Evolutionary conservation across 2,888 invertebrate species (phyloP).

Genomic region (Psococerastis gibbosa): DNA sequence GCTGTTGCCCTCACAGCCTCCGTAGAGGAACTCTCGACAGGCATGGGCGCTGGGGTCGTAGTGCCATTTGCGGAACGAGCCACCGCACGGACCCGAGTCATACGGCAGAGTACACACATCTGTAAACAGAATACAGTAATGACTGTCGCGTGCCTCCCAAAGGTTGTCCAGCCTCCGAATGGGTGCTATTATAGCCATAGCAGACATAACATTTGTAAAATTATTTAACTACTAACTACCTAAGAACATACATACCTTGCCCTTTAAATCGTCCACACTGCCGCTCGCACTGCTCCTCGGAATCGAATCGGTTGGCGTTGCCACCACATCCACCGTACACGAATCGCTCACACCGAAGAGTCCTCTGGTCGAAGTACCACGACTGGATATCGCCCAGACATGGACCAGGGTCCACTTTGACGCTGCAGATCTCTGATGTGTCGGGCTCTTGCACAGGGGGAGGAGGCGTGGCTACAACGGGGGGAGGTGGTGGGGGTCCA

Average conservation of each 20-base stretch:
- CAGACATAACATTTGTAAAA: no score
- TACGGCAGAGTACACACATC: slow-evolving; percentile 50
- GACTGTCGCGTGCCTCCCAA: no score
- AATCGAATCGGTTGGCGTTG: slow-evolving; percentile 51
- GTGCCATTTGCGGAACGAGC: slow-evolving; percentile 44
- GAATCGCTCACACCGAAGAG: slow-evolving; percentile 40
- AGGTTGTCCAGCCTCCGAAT: no score
- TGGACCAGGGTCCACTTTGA: slow-evolving; percentile 43
- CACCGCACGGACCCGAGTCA: slow-evolving; percentile 53
- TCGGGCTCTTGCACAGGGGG: slow-evolving; percentile 20
- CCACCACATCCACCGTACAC: slow-evolving; percentile 53
- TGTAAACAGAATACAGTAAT: slow-evolving; percentile 22
- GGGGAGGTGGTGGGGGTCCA: slow-evolving; percentile 13
- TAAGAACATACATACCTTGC: slow-evolving; percentile 8
- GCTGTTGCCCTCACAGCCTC: slow-evolving; percentile 69
- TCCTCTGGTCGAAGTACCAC: slow-evolving; percentile 51
- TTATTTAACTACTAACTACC: no score
- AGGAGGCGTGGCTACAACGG: slow-evolving; percentile 19
- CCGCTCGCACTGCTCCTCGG: slow-evolving; percentile 47
- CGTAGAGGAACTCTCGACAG: slow-evolving; percentile 54
- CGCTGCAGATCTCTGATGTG: slow-evolving; percentile 31
- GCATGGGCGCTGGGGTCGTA: slow-evolving; percentile 38
- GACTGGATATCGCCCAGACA: slow-evolving; percentile 44
- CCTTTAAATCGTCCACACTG: slow-evolving; percentile 8
- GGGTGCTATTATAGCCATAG: no score